phyloP scores from a whole-genome alignment of 2,113 vertebrate genomes.

The Oxyura jamaicensis region DNA sequence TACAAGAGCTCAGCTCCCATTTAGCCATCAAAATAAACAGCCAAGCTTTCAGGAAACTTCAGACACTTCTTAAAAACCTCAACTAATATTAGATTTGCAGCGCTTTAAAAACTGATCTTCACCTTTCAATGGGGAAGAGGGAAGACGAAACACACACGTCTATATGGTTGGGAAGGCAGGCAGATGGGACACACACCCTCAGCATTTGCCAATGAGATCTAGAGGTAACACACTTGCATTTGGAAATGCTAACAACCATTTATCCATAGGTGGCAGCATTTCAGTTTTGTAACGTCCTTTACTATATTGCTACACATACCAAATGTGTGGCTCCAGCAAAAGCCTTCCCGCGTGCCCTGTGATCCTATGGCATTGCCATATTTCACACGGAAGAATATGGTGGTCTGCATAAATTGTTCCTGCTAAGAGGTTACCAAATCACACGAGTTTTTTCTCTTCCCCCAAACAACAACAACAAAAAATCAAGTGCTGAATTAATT shows the following conservation, averaged over 20 bases:
- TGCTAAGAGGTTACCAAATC: constrained; percentile 36
- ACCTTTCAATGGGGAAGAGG: background rate
- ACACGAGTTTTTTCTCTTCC: background rate
- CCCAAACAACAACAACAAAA: background rate
- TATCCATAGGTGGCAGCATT: constrained; percentile 49
- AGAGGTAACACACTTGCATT: background rate
- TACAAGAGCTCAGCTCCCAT: background rate
- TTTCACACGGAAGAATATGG: constrained; percentile 33
- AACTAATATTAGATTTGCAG: background rate
- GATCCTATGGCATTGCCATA: background rate
- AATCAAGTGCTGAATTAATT: constrained; percentile 79
- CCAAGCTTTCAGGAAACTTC: background rate
- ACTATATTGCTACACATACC: background rate
- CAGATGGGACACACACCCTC: background rate
- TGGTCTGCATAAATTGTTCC: constrained; percentile 11
- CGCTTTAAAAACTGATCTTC: background rate
- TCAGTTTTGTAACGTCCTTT: background rate
- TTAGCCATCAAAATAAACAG: background rate
- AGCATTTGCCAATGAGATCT: background rate
- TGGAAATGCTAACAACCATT: background rate
- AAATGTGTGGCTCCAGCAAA: background rate
- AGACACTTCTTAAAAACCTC: background rate
- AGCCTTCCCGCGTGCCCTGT: background rate
- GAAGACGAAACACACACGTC: background rate
- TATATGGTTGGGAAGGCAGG: background rate